Conservation (phyloP, 2,113 vertebrate species). For the Nibea coibor region DNA sequence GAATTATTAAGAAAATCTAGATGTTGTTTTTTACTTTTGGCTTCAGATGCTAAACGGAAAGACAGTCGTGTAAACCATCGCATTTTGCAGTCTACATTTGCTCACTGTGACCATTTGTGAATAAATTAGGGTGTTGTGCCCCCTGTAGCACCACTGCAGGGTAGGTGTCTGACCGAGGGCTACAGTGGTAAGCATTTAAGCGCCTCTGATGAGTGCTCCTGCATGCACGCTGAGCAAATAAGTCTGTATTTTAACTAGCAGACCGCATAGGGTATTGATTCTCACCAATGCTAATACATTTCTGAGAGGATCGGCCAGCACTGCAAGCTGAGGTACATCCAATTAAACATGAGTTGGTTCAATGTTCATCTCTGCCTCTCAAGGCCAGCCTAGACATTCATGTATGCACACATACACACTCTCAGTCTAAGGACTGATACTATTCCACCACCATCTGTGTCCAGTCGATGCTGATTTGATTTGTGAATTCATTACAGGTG, state of each 20-base stretch:
- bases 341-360: constrained; percentile 37
- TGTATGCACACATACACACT: not conserved
- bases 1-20: no score
- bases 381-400: constrained; percentile 1
- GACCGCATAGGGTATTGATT: constrained; percentile 42
- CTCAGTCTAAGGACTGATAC: constrained; percentile 4
- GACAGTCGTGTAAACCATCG: not conserved
- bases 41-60: not conserved
- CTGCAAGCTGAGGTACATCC: constrained; percentile 16
- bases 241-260: constrained; percentile 14
- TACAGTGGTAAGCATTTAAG: not conserved
- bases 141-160: not conserved
- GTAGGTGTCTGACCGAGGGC: not conserved
- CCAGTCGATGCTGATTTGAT: constrained; percentile 49
- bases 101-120: not conserved
- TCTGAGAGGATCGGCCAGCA: constrained; percentile 5
- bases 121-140: not conserved
- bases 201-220: not conserved
- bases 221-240: constrained; percentile 18
- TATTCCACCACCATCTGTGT: constrained; percentile 22
- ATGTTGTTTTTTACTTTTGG: not conserved
- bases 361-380: constrained; percentile 29
- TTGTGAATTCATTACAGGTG: constrained; percentile 47
- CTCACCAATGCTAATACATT: constrained; percentile 35
- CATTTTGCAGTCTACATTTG: not conserved